Percentiles rank a stretch among this genome's conserved stretches.
Evolutionary conservation across 2,888 invertebrate species (phyloP).

Genomic region (Agonopterix arenella): DNA sequence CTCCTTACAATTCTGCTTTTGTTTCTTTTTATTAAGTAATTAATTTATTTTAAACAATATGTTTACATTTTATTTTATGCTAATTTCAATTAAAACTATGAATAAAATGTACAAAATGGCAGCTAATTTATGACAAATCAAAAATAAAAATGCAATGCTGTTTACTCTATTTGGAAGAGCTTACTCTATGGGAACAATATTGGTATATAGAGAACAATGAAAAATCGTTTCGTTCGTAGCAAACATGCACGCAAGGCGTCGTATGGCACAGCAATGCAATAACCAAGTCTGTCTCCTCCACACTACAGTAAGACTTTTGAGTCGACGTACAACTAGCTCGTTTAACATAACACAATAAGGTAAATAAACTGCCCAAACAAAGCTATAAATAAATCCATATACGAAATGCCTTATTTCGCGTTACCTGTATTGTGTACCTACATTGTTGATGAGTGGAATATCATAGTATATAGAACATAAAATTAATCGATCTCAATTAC

Average conservation of each 20-base stretch:
- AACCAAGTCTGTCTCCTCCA: conserved; percentile 41
- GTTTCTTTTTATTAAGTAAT: conserved; percentile 29
- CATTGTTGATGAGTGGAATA: conserved; percentile 56
- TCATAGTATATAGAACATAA: conserved; percentile 62
- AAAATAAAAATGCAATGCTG: conserved; percentile 11
- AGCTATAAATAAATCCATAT: conserved; percentile 28
- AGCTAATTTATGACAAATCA: conserved; percentile 48
- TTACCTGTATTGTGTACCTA: conserved; percentile 70
- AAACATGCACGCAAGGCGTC: conserved; percentile 40
- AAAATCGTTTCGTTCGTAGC: conserved; percentile 17
- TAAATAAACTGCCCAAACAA: conserved; percentile 37
- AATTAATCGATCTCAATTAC: conserved; percentile 72
- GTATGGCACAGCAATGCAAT: conserved; percentile 1
- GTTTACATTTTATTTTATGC: conserved; percentile 22
- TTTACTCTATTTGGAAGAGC: conserved; percentile 58
- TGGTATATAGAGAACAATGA: conserved; percentile 46
- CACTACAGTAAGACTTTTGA: conserved; percentile 19
- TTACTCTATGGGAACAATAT: conserved; percentile 72
- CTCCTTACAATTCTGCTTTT: conserved; percentile 3
- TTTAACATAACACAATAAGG: conserved; percentile 7
- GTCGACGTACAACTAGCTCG: conserved; percentile 7
- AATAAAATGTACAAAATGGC: conserved; percentile 54
- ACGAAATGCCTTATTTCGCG: conserved; percentile 71
- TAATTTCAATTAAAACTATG: conserved; percentile 30
- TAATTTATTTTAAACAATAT: conserved; percentile 14